Evolutionary conservation across 2,888 invertebrate genomes (phyloP).

Genomic region (Entomobrya multifasciata): DNA sequence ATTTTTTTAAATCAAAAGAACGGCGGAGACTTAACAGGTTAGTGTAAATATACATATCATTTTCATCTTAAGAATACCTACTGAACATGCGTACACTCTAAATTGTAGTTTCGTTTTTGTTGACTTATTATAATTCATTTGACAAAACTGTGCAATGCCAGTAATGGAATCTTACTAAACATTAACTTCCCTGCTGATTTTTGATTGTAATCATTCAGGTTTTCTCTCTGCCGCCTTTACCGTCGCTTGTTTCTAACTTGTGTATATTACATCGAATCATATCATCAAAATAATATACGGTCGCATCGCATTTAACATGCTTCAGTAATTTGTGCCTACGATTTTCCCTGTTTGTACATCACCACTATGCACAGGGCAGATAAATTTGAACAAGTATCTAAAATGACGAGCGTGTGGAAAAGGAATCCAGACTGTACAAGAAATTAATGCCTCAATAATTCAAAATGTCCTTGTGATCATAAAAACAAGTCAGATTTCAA

Average conservation of each 20-base stretch:
- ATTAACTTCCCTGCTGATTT: constrained; percentile 56
- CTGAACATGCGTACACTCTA: not conserved
- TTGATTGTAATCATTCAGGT: constrained; percentile 69
- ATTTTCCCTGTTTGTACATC: not conserved
- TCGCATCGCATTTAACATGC: not conserved
- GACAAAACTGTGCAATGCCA: not conserved
- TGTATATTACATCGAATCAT: not conserved
- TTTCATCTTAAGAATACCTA: not conserved
- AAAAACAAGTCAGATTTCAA: too few relatives aligned
- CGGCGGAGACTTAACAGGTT: too few relatives aligned
- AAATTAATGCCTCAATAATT: too few relatives aligned
- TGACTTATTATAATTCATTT: not conserved
- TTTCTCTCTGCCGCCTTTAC: constrained; percentile 46
- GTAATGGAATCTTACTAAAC: constrained; percentile 22
- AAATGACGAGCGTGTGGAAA: too few relatives aligned
- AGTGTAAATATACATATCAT: not conserved
- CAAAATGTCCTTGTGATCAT: too few relatives aligned
- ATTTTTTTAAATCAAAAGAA: too few relatives aligned
- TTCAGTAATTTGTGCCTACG: not conserved
- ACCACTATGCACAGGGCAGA: not conserved
- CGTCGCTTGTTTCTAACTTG: constrained; percentile 1
- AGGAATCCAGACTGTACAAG: constrained; percentile 18
- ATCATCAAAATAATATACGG: not conserved
- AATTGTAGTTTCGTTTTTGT: not conserved
- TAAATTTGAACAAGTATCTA: too few relatives aligned